A percentile compares a stretch with the other conserved stretches of the same genome.
Conservation (phyloP, 2,797 vertebrate species). For the Dendrocincla fuliginosa region DNA sequence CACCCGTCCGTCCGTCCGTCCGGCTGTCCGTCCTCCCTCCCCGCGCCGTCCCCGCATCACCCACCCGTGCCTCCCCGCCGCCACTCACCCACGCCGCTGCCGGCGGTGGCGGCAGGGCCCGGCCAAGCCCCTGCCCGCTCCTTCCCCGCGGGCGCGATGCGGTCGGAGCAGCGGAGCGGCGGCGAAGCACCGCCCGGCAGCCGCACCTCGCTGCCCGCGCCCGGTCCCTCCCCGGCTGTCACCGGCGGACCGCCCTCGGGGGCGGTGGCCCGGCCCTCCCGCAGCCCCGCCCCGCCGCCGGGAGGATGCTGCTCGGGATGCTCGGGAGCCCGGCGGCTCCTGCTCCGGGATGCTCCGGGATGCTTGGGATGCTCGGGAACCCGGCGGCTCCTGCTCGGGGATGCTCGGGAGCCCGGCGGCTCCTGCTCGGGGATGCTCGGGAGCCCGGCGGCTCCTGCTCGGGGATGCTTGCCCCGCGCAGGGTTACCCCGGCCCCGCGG, state of each 20-base stretch:
- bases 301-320: no score
- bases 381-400: no score
- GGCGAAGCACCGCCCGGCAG: not conserved
- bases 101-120: not conserved
- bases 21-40: not conserved
- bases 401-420: no score
- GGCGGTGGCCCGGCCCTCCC: not conserved
- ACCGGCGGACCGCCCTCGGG: slow-evolving; percentile 36
- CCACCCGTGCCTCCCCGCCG: not conserved
- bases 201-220: slow-evolving; percentile 52
- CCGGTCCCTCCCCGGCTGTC: slow-evolving; percentile 12
- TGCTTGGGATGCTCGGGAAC: not conserved
- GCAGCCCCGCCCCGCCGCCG: not conserved
- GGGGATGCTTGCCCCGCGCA: not conserved
- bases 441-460: no score
- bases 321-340: not conserved
- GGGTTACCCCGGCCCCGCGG: accelerated
- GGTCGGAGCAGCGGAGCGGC: not conserved
- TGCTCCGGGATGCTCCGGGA: no score
- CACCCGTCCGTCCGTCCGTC: no score
- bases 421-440: no score
- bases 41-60: not conserved
- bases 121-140: not conserved
- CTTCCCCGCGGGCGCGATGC: not conserved
- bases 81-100: not conserved